These are phyloP conservation scores for Tachina grossa DNA, from an alignment of 2,888 invertebrate species.

Conservation along the genomic window DNA sequence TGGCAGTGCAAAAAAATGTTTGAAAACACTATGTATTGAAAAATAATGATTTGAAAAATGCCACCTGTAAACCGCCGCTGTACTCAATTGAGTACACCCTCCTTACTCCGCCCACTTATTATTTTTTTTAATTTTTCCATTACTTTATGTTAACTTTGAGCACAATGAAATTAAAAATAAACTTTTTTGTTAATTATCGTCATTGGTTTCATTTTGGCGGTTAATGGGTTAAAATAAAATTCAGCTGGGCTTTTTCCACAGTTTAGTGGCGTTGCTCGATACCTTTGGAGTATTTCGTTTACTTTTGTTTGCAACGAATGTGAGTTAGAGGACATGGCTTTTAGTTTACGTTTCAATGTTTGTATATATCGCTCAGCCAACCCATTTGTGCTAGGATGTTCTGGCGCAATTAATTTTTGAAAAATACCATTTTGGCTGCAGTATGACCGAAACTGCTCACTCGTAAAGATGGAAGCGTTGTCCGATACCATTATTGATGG, in stretches of 20 bases:
- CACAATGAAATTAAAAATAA: too few relatives aligned
- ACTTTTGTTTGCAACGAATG: slow-evolving; percentile 41
- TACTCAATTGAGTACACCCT: too few relatives aligned
- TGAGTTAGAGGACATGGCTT: slow-evolving; percentile 35
- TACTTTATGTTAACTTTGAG: too few relatives aligned
- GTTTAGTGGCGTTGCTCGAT: slow-evolving; percentile 56
- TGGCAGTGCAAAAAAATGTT: too few relatives aligned
- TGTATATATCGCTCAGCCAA: not conserved
- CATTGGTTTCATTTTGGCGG: too few relatives aligned
- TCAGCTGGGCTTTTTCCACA: slow-evolving; percentile 60
- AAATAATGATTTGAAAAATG: too few relatives aligned
- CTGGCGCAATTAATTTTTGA: slow-evolving; percentile 43
- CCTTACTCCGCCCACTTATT: too few relatives aligned
- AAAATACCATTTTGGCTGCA: not conserved
- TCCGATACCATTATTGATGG: slow-evolving; percentile 40
- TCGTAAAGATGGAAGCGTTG: slow-evolving; percentile 48
- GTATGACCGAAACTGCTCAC: not conserved
- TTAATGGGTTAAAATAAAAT: slow-evolving; percentile 46
- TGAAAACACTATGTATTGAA: too few relatives aligned
- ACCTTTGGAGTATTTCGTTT: slow-evolving; percentile 55
- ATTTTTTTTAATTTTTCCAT: too few relatives aligned
- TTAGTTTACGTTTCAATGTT: slow-evolving; percentile 47
- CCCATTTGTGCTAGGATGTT: slow-evolving; percentile 36
- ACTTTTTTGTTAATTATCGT: too few relatives aligned
- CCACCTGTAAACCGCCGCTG: too few relatives aligned